A percentile compares a stretch with the other conserved stretches of the same genome.
These are phyloP conservation scores for Stenotaenia linearis DNA, from an alignment of 2,888 invertebrate genomes.

Conservation along the genomic window DNA sequence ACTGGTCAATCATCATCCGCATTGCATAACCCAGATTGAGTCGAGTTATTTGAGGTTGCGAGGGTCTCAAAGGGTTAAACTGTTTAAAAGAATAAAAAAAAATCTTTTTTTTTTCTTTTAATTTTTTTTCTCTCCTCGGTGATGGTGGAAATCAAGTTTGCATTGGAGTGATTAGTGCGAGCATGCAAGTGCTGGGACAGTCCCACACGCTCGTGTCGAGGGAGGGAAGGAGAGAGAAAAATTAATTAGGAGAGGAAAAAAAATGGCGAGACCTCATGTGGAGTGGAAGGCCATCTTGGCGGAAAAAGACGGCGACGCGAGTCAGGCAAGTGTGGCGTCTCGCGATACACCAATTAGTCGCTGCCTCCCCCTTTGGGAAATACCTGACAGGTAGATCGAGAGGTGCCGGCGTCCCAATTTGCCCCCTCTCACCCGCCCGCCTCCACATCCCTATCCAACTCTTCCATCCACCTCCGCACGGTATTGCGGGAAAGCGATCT, in stretches of 20 bases:
- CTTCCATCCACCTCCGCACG: neutral
- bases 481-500: neutral
- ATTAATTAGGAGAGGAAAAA: neutral
- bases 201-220: conserved; percentile 12
- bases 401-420: conserved; percentile 12
- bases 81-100: neutral
- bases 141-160: conserved; percentile 19
- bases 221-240: conserved; percentile 11
- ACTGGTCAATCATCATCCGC: neutral
- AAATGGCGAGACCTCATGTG: conserved; percentile 19
- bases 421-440: neutral
- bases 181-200: conserved; percentile 19
- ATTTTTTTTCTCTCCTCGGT: neutral
- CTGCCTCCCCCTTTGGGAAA: neutral
- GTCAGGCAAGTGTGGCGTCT: conserved; percentile 14
- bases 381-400: conserved; percentile 19
- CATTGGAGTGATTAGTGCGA: conserved; percentile 19
- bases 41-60: neutral
- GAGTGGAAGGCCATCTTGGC: conserved; percentile 19
- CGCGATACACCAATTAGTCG: conserved; percentile 19
- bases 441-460: neutral
- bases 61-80: conserved; percentile 4
- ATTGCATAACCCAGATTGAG: neutral
- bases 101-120: neutral
- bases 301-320: conserved; percentile 2